Evolutionary conservation across 2,797 vertebrate species (phyloP).

Genomic region (Xenentodon cancila): DNA sequence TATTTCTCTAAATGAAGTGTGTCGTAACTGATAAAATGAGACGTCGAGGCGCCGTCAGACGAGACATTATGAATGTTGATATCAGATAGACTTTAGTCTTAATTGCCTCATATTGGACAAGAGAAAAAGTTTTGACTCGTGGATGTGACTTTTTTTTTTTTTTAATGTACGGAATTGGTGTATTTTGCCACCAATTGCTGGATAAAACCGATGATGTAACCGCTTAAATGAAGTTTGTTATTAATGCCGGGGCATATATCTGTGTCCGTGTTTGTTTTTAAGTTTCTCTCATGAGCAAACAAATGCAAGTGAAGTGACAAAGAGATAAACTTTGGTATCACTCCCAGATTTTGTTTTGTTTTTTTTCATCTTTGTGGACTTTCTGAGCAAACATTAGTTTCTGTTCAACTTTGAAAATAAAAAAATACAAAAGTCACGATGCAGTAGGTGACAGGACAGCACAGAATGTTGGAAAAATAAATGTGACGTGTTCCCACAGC

Average conservation of each 20-base stretch:
- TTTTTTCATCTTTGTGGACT: slow-evolving; percentile 22
- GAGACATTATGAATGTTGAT: slow-evolving; percentile 39
- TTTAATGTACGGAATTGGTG: slow-evolving; percentile 3
- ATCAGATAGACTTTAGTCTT: slow-evolving; percentile 24
- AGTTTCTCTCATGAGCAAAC: slow-evolving; percentile 12
- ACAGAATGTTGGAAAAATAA: slow-evolving; percentile 60
- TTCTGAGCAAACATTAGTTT: slow-evolving; percentile 12
- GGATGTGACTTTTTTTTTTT: slow-evolving; percentile 41
- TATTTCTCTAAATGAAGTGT: slow-evolving; percentile 23
- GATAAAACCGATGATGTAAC: slow-evolving; percentile 29
- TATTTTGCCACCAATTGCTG: slow-evolving; percentile 5
- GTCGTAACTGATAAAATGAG: slow-evolving; percentile 22
- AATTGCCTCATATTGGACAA: slow-evolving; percentile 20
- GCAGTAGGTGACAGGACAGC: slow-evolving; percentile 53
- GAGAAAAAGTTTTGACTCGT: slow-evolving; percentile 23
- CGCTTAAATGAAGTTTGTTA: slow-evolving; percentile 37
- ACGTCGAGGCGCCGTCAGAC: slow-evolving; percentile 17
- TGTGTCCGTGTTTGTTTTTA: slow-evolving; percentile 19
- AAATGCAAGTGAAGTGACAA: not conserved
- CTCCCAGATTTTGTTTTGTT: slow-evolving; percentile 12
- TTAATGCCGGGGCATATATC: slow-evolving; percentile 42
- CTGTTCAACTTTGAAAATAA: not conserved
- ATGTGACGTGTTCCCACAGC: slow-evolving; percentile 5
- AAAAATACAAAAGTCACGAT: slow-evolving; percentile 14
- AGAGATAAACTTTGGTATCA: not conserved